These are phyloP conservation scores for Peromyscus attwateri DNA, from an alignment of 2,797 vertebrate genomes.

Conservation along the genomic window DNA sequence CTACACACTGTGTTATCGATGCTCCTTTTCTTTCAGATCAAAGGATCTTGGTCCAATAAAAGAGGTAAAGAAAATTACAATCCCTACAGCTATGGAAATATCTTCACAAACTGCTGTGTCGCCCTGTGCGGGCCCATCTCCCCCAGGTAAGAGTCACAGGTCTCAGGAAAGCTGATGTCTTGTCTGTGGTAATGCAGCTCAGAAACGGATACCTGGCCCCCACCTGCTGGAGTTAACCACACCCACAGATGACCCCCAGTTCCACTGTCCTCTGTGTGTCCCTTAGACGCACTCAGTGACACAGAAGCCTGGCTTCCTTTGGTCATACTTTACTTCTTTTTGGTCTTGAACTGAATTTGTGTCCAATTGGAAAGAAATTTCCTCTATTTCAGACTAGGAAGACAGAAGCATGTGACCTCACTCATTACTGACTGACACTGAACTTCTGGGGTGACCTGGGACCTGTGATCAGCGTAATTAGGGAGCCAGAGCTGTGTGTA, in stretches of 20 bases:
- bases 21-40: slow-evolving; percentile 93
- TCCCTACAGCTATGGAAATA: slow-evolving; percentile 98
- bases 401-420: fast-evolving
- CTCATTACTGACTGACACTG: neutral
- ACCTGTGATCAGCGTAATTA: neutral
- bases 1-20: neutral
- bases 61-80: slow-evolving; percentile 99
- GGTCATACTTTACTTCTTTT: neutral
- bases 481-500: neutral
- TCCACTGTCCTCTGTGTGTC: fast-evolving
- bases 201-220: fast-evolving
- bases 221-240: neutral
- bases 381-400: neutral
- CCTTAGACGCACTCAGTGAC: fast-evolving
- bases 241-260: fast-evolving
- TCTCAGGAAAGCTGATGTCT: fast-evolving
- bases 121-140: slow-evolving; percentile 97
- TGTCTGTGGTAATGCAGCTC: neutral
- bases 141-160: slow-evolving; percentile 92
- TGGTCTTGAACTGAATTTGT: slow-evolving; percentile 16
- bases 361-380: neutral
- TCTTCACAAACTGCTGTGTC: slow-evolving; percentile 97
- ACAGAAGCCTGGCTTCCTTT: neutral
- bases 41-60: slow-evolving; percentile 99
- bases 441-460: fast-evolving